Base-by-base conservation (phyloP, 2,888 invertebrate genomes). In the Folsomia manolachei region DNA sequence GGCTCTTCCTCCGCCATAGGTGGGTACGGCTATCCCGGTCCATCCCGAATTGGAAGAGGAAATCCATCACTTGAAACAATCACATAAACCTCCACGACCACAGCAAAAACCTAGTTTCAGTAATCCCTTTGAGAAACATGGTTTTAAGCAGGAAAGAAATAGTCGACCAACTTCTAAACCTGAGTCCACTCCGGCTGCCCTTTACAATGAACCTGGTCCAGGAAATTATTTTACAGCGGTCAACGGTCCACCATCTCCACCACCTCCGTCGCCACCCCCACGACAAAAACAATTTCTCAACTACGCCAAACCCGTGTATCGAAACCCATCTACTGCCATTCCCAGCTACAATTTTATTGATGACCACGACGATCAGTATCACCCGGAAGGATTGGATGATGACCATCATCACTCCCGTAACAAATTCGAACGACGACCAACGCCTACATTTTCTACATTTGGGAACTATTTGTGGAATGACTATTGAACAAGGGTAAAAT, bases 311-410 rank as follows among this genome's bases (percentile, higher is more conserved):
- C 21, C 18, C 68, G 63, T 9, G 26, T 72, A 21, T 72, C 27
- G 27, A 21, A 64, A 7, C 64, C 70, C 11, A 63, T 39, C 73
- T 67, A 4, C 25, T 67, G 61, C 60, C 71, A 1, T 69, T 62
- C 24, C 75, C 73, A 4, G 67, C 71, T 51, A 73, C 75, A 4
- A 69, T 71, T 51, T 71, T 73, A 26, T 66, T 56, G 56, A 56
- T n/a, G 56, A 56, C 21, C 56, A 68, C 25, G 39, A n/a, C 23
- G 65, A 66, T 26, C n/a, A n/a, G n/a, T n/a, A n/a, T n/a, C n/a
- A n/a, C n/a, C n/a, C n/a, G n/a, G n/a, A n/a, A n/a, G n/a, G n/a
- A n/a, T n/a, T n/a, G n/a, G n/a, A n/a, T n/a, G n/a, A n/a, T n/a
- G n/a, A n/a, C n/a, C n/a, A n/a, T n/a, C n/a, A n/a, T n/a, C n/a